Evolutionary conservation across 2,888 invertebrate genomes (phyloP).

Genomic region (Baronia brevicornis): DNA sequence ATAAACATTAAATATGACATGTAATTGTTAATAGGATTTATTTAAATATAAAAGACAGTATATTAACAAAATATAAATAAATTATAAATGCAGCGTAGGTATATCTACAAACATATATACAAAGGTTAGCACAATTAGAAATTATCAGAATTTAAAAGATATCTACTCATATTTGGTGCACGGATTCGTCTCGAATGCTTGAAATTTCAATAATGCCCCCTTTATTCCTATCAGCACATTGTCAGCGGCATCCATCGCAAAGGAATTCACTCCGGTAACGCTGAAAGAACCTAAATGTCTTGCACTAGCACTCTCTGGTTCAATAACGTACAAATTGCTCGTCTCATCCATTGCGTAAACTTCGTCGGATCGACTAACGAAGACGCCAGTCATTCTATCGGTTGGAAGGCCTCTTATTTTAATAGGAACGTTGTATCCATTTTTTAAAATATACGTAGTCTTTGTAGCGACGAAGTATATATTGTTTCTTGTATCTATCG

Average conservation of each 20-base stretch:
- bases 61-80: conserved; percentile 6
- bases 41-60: conserved; percentile 1
- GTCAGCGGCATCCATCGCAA: conserved; percentile 57
- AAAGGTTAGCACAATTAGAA: conserved; percentile 1
- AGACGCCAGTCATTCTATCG: conserved; percentile 57
- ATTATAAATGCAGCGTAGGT: neutral
- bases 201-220: conserved; percentile 49
- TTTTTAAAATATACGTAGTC: conserved; percentile 52
- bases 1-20: neutral
- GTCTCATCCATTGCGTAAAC: conserved; percentile 62
- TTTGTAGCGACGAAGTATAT: conserved; percentile 61
- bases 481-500: conserved; percentile 54
- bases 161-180: conserved; percentile 42
- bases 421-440: conserved; percentile 42
- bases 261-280: conserved; percentile 52
- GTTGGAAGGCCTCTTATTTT: conserved; percentile 54
- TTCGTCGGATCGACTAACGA: conserved; percentile 53
- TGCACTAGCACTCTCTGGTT: conserved; percentile 46
- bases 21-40: neutral
- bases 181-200: conserved; percentile 45
- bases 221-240: conserved; percentile 57
- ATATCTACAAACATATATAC: conserved; percentile 13
- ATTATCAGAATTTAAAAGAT: conserved; percentile 16
- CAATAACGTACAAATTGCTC: conserved; percentile 49
- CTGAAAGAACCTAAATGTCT: conserved; percentile 45